Evolutionary conservation across 53 echinoderm and acorn worm genomes (phyloP), one percentile per base, ranked within the genome.

Genomic region (Crossaster papposus): DNA sequence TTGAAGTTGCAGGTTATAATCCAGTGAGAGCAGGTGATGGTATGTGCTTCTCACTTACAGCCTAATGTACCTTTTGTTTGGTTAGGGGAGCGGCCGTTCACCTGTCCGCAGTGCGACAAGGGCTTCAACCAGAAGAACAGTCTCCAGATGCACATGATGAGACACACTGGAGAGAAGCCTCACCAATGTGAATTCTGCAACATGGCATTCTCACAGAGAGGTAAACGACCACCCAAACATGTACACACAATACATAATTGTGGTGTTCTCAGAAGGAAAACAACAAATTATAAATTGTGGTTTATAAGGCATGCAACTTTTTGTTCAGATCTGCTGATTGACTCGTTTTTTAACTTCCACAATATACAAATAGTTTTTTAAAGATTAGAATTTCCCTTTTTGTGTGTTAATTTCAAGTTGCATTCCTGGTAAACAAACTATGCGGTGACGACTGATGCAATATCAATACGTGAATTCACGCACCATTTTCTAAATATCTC

Each of bases 41-140:
- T 9, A 44, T 44, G 5, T 44, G 5, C 44, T 44, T 9, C 44
- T 44, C 44, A 9, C 44, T 44, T 7, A 44, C 44, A 9, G 44
- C 44, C 44, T 44, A 44, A 5, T 29, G 53, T 26, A 34, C 44
- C 44, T 44, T 70, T 82, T 64, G 37, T 33, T 36, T 82, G 9
- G 13, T 44, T 32, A 93, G 93, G 93, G 91, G 99, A 94, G 68
- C 78, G 92, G 76, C 99, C 99, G 1, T 99, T 94, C 88, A 90
- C 92, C 22, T 99, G 99, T 77, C 95, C 95, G 22, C 86, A 99
- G 79, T 99, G 96, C 77, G 82, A 81, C 33, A 99, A 95, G 84
- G 92, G 94, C 1, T 99, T 99, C 90, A 99, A 95, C 81, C 99
- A 99, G 95, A 99, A 99, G 94, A 99, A 96, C 87, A 94, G 95